A percentile compares a stretch with the other conserved stretches of the same genome.
phyloP scores from a whole-genome alignment of 2,888 invertebrate species.

The Romanomermis culicivorax region DNA sequence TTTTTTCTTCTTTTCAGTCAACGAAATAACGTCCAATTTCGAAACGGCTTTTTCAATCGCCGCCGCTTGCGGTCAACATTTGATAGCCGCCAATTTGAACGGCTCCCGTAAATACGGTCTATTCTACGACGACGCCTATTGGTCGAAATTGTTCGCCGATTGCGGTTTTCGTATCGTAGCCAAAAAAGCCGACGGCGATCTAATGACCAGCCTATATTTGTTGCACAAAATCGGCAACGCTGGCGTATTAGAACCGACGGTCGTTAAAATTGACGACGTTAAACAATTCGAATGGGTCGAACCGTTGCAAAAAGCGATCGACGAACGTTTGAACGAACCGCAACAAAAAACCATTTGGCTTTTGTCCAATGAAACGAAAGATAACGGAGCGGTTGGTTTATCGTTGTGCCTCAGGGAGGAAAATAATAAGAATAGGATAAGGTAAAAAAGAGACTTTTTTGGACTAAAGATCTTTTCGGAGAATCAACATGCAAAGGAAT shows the following conservation, averaged over 20 bases:
- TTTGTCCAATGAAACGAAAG: slow-evolving; percentile 42
- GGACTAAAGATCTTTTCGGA: too few species aligned
- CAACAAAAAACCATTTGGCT: slow-evolving; percentile 19
- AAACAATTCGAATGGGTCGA: slow-evolving; percentile 6
- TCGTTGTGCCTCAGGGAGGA: slow-evolving; percentile 72
- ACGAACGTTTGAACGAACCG: slow-evolving; percentile 44
- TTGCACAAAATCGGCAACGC: slow-evolving; percentile 2
- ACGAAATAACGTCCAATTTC: slow-evolving; percentile 30
- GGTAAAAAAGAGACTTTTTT: too few species aligned
- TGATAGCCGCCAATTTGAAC: neutral
- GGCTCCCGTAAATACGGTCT: slow-evolving; percentile 17
- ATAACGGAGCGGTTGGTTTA: slow-evolving; percentile 61
- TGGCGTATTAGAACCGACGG: slow-evolving; percentile 29
- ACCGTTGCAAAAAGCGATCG: slow-evolving; percentile 45
- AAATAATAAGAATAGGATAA: slow-evolving; percentile 53
- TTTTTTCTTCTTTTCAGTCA: too few species aligned
- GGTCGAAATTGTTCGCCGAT: slow-evolving; percentile 18
- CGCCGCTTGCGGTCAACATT: neutral
- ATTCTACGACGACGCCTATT: slow-evolving; percentile 20
- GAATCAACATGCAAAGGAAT: too few species aligned
- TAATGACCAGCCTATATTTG: slow-evolving; percentile 10
- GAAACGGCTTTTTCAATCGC: slow-evolving; percentile 6
- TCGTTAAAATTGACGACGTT: slow-evolving; percentile 56
- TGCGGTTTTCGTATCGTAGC: slow-evolving; percentile 20
- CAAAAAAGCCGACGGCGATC: slow-evolving; percentile 4